Percentiles rank a stretch among this genome's conserved stretches.
Evolutionary conservation across 2,797 vertebrate species (phyloP).

Genomic region (Aplochiton taeniatus): DNA sequence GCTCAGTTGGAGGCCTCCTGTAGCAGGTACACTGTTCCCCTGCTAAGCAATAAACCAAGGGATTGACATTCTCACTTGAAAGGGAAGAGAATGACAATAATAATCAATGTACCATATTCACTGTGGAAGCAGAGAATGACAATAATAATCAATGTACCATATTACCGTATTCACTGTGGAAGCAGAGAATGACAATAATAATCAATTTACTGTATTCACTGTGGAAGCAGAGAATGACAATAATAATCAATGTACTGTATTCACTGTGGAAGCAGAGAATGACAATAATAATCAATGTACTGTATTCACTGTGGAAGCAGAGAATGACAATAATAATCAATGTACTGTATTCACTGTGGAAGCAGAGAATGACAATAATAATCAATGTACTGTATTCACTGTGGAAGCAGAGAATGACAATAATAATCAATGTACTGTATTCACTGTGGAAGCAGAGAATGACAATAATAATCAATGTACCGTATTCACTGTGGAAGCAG

Average conservation of each 20-base stretch:
- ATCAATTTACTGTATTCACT: conserved; percentile 31
- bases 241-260: conserved; percentile 29
- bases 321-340: conserved; percentile 5
- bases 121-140: conserved; percentile 25
- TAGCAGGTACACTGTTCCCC: conserved; percentile 1
- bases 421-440: conserved; percentile 29
- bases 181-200: conserved; percentile 16
- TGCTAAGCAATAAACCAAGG: conserved; percentile 10
- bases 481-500: conserved; percentile 33
- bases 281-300: conserved; percentile 19
- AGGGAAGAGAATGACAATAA: conserved; percentile 2
- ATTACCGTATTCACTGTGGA: conserved; percentile 35
- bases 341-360: conserved; percentile 36
- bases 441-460: conserved; percentile 26
- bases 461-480: conserved; percentile 19
- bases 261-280: conserved; percentile 26
- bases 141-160: conserved; percentile 14
- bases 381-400: conserved; percentile 31
- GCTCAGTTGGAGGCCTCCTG: conserved; percentile 9
- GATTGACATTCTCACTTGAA: conserved; percentile 17
- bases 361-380: conserved; percentile 16
- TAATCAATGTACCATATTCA: conserved; percentile 28
- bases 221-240: conserved; percentile 23
- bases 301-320: conserved; percentile 33
- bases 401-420: conserved; percentile 23